Evolutionary conservation across 2,113 vertebrate genomes (phyloP), one percentile per base, ranked within the genome.

Genomic region (Gobio gobio): DNA sequence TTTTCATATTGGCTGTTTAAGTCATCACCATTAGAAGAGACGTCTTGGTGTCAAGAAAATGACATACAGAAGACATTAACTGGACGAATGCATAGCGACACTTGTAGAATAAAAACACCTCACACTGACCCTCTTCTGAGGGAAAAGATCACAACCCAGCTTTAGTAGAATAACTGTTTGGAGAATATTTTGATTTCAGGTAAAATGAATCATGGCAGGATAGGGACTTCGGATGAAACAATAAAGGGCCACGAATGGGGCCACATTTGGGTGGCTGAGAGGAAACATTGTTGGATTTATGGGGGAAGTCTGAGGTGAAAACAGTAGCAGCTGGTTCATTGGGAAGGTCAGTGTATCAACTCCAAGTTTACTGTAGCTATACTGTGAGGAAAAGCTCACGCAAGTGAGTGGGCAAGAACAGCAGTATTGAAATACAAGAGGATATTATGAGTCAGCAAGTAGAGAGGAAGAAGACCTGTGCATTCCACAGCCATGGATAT

Each of bases 201-300:
- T 82, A 56, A 66, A 64, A 36, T 75, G 47, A 59, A 51, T n/a
- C 51, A 47, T 22, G 29, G 73, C 87, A 89, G 87, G 85, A 88
- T 86, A 47, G 77, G 85, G 87, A 82, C 86, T 83, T 77, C 59
- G 75, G 81, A 59, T 22, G 24, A 83, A 89, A 89, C 88, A 86
- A 89, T 86, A 82, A 85, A 87, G 83, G 87, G 85, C 87, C 87
- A 82, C 18, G 36, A 56, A 73, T 29, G 85, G 74, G 87, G 85
- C 87, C 85, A 85, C 83, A 40, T 78, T 66, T 79, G 85, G 73
- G 24, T 78, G 56, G 54, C 61, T 83, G 14, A 58, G 36, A 85
- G 87, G 88, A 89, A 89, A 87, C 85, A 73, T 74, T 51, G 20
- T 58, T 61, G 77, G 85, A 86, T 89, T 89, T 89, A 89, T 86